Percentiles rank a stretch among this genome's conserved stretches.
phyloP scores from a whole-genome alignment of 1,140 invertebrate species.

The Dolichoris vasculosae region DNA sequence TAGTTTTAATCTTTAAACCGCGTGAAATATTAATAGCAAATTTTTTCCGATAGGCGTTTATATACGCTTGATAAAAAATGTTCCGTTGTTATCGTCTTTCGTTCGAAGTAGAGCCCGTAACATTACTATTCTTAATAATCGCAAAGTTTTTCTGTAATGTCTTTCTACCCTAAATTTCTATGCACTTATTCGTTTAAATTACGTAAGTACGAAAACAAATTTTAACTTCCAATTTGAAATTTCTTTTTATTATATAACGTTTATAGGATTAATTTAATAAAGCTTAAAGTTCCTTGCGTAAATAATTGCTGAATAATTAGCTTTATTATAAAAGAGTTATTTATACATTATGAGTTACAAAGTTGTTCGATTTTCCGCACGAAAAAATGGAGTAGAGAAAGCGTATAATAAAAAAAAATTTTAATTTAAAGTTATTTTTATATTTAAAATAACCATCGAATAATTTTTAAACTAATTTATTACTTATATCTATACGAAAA shows the following conservation, averaged over 20 bases:
- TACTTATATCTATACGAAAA: neutral
- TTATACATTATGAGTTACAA: neutral
- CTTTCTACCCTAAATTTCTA: neutral
- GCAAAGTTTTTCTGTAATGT: neutral
- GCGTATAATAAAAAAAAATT: neutral
- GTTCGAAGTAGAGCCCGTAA: neutral
- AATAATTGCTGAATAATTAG: slow-evolving; percentile 27
- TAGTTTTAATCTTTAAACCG: neutral
- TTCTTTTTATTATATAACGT: neutral
- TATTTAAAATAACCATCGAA: neutral
- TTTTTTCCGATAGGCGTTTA: neutral
- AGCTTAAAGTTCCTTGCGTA: neutral
- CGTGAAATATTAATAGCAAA: neutral
- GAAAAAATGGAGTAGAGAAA: neutral
- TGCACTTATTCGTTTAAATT: neutral
- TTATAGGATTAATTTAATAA: neutral
- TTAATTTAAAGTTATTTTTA: neutral
- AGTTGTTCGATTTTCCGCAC: neutral
- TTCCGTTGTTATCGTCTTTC: neutral
- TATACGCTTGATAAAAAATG: neutral
- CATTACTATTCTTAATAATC: neutral
- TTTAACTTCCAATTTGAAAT: neutral
- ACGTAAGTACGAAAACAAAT: neutral
- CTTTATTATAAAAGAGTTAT: neutral
- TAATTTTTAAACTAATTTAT: neutral